phyloP scores from a whole-genome alignment of 1,140 invertebrate genomes.

The Luehdorfia chinensis region DNA sequence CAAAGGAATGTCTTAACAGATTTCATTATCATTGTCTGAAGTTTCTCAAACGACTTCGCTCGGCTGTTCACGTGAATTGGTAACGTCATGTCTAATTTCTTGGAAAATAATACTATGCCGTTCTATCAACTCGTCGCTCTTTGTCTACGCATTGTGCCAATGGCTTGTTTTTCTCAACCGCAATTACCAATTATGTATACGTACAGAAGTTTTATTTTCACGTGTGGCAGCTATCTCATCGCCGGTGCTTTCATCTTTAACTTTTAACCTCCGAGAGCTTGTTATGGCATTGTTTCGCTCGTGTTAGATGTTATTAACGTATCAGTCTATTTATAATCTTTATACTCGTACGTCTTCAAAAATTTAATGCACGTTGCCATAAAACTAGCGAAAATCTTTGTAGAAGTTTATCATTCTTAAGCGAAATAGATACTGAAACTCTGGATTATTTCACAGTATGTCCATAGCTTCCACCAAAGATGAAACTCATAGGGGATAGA shows the following conservation, averaged over 20 bases:
- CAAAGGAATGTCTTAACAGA: conserved; percentile 25
- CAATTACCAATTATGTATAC: conserved; percentile 4
- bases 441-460: no score
- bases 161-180: not conserved
- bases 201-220: not conserved
- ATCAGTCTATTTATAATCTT: no score
- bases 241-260: conserved; percentile 1
- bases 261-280: not conserved
- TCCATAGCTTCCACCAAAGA: no score
- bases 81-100: conserved; percentile 8
- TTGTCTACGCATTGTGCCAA: not conserved
- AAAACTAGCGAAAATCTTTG: no score
- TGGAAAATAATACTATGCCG: not conserved
- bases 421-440: no score
- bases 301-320: no score
- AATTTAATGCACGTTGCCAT: no score
- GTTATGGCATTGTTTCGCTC: not conserved
- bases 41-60: conserved; percentile 18
- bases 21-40: conserved; percentile 32
- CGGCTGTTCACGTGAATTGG: not conserved
- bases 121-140: not conserved
- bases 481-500: no score
- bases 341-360: no score
- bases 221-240: not conserved
- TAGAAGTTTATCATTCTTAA: no score